Percentiles rank a stretch among this genome's conserved stretches.
Conservation (phyloP, 2,888 invertebrate genomes). For the Apamea monoglypha region DNA sequence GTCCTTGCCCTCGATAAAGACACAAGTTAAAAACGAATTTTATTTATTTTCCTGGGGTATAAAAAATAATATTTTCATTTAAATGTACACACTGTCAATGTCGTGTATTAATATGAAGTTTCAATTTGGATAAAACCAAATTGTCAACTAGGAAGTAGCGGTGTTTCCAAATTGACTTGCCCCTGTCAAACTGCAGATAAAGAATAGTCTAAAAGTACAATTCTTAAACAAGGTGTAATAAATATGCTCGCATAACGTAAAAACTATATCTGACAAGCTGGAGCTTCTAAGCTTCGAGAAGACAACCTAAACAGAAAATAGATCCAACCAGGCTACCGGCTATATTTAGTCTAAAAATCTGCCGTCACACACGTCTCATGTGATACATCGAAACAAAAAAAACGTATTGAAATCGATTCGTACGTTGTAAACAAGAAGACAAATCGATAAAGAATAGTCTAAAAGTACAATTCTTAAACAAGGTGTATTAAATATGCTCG, state of each 20-base stretch:
- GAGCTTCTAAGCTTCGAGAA: slow-evolving; percentile 1
- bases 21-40: slow-evolving; percentile 48
- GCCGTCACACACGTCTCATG: slow-evolving; percentile 4
- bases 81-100: slow-evolving; percentile 38
- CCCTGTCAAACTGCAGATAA: neutral
- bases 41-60: slow-evolving; percentile 52
- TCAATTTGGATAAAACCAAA: slow-evolving; percentile 23
- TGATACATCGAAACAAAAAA: slow-evolving; percentile 35
- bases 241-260: neutral
- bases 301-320: neutral
- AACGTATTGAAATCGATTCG: too few species aligned
- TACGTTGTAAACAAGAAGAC: too few species aligned
- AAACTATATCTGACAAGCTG: neutral
- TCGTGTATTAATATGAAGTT: slow-evolving; percentile 28
- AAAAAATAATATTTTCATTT: slow-evolving; percentile 39
- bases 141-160: slow-evolving; percentile 43
- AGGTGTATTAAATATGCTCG: neutral
- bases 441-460: neutral
- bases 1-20: slow-evolving; percentile 59
- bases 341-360: slow-evolving; percentile 14
- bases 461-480: neutral
- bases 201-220: neutral
- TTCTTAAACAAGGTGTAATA: neutral
- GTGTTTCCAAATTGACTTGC: slow-evolving; percentile 25
- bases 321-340: neutral